These are phyloP conservation scores for Syngnathus floridae DNA, from an alignment of 2,113 vertebrate genomes.

Conservation along the genomic window DNA sequence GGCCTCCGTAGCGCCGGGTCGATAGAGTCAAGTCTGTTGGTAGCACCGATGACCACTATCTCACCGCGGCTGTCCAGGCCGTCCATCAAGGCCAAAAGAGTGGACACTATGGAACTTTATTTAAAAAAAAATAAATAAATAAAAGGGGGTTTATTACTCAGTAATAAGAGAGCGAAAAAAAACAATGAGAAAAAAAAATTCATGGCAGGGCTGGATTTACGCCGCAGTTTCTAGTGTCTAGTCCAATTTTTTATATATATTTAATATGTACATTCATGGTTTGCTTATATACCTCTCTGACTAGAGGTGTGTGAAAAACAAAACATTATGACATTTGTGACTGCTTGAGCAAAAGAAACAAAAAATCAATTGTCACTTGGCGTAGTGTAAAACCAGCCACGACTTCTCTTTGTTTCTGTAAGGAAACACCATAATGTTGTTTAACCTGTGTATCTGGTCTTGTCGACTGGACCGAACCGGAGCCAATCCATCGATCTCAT, in stretches of 20 bases:
- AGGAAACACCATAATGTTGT: neutral
- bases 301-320: too few relatives aligned
- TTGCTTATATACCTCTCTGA: too few relatives aligned
- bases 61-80: slow-evolving; percentile 97
- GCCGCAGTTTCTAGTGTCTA: neutral
- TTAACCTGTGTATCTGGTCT: slow-evolving; percentile 98
- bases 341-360: too few relatives aligned
- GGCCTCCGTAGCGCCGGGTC: slow-evolving; percentile 99
- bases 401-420: neutral
- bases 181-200: neutral
- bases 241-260: neutral
- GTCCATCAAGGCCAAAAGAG: slow-evolving; percentile 96
- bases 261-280: too few relatives aligned
- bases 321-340: too few relatives aligned
- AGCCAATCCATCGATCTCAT: slow-evolving; percentile 98
- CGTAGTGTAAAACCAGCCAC: neutral
- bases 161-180: too few relatives aligned
- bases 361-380: too few relatives aligned
- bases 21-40: slow-evolving; percentile 99
- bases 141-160: too few relatives aligned
- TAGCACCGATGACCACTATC: slow-evolving; percentile 99
- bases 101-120: slow-evolving; percentile 93
- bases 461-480: slow-evolving; percentile 97
- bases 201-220: neutral
- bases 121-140: neutral